Percentiles rank a stretch among this genome's conserved stretches.
These are phyloP conservation scores for Conomelus anceps DNA, from an alignment of 2,888 invertebrate genomes.

Conservation along the genomic window DNA sequence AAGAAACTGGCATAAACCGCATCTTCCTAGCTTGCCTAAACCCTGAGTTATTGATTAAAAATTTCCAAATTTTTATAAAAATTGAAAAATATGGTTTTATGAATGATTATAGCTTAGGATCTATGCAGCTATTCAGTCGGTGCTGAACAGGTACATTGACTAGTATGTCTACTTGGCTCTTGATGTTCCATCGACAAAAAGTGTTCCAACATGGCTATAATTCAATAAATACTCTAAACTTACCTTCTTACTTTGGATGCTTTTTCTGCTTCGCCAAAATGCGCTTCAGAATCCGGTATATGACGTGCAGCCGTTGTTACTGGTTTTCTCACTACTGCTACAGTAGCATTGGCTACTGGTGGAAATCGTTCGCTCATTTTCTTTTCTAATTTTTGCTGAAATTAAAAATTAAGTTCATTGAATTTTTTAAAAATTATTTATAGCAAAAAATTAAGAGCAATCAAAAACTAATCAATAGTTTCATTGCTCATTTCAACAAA, in stretches of 20 bases:
- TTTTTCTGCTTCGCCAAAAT: constrained; percentile 44
- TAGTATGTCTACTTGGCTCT: not conserved
- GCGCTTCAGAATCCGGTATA: constrained; percentile 43
- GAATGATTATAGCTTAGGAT: too few relatives aligned
- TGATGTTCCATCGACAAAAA: not conserved
- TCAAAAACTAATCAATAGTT: too few relatives aligned
- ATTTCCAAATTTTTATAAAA: too few relatives aligned
- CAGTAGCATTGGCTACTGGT: constrained; percentile 44
- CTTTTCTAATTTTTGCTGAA: constrained; percentile 79
- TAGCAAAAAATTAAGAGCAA: not conserved
- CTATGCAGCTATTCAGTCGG: not conserved
- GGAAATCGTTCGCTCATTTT: constrained; percentile 58
- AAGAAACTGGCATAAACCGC: too few relatives aligned
- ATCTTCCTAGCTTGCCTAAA: too few relatives aligned
- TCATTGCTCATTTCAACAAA: too few relatives aligned
- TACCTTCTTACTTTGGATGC: constrained; percentile 28
- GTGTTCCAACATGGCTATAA: not conserved
- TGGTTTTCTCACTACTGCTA: constrained; percentile 36
- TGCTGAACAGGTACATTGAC: not conserved
- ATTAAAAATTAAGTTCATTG: constrained; percentile 13
- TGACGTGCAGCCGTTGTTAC: constrained; percentile 37
- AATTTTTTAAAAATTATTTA: not conserved
- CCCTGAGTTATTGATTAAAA: too few relatives aligned
- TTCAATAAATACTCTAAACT: not conserved
- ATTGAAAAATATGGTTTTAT: too few relatives aligned